Base-by-base conservation (phyloP, 1,140 invertebrate species). In the Bathynomus jamesi region DNA sequence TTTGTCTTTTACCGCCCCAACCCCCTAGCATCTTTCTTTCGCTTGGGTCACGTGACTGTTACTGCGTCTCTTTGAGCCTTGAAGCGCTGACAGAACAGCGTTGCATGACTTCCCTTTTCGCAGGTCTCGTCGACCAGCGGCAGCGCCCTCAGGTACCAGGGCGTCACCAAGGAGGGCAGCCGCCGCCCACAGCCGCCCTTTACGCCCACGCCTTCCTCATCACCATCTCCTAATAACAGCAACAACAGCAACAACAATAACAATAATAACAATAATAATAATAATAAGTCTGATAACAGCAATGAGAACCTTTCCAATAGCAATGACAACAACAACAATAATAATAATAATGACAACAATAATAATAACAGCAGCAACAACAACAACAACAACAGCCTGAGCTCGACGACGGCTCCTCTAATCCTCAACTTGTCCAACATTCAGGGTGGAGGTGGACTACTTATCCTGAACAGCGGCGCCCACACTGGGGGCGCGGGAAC, bases 381-480 rank as follows among this genome's bases (percentile, higher is more conserved):
- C 60, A 60, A 60, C 32, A 68, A 60, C n/a, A 10, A 31, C 63
- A 31, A 66, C 17, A 24, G 64, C 27, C 29, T 65, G 28, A 28
- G 31, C 32, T 60, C 80, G 62, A 72, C 78, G 21, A 71, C 86
- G 72, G 84, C 88, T 77, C 90, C 91, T 32, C 82, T 94, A 80
- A 89, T 95, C 65, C 84, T 94, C 78, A 93, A 91, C 81, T 83
- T 95, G 70, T 91, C 91, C 67, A 80, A 81, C 70, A 79, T 81
- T 72, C 91, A 92, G 85, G 89, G 90, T 53, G 89, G 90, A 31
- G 89, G 89, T 64, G 90, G 91, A 73, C 85, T 94, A 25, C 84
- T 95, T 30, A 94, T 94, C 79, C 84, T 95, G 21, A 93, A 93
- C 79, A 91, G 90, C 72, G 77, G 31, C 21, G 21, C 11, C 21